Base-by-base conservation (phyloP, 2,888 invertebrate genomes). In the Ophion obscuratus region DNA sequence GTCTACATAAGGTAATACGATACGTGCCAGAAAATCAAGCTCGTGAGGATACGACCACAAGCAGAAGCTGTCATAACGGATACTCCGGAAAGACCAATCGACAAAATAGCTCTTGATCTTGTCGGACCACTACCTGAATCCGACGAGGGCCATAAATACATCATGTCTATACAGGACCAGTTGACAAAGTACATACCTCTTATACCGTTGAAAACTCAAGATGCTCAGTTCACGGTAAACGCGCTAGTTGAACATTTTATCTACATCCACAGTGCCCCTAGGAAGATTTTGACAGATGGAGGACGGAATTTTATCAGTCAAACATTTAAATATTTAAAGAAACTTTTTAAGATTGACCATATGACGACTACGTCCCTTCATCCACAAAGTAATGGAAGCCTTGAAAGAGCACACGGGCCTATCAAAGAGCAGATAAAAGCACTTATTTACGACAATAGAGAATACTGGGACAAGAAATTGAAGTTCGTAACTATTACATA, bases 371-470 rank as follows among this genome's bases (percentile, higher is more conserved):
- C 74, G 9, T 61, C 24, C 14, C 62, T 74, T 11, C 74, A 62
- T 14, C 74, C 62, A 9, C 74, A 75, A 24, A 75, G 62, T 40
- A 75, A 75, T 7, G 64, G 64, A n/a, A 75, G 47, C 47, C 64
- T 75, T 5, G 62, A 75, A 4, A 64, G 75, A 62, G 44, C 64
- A 2, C 64, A 74, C 40, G 44, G 74, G 2, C 74, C 74, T 14
- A 47, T 44, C 17, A 75, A 75, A 4, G 75, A 75, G 44, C 64
- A 75, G 7, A 75, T 75, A 3, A 75, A 75, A 40, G 24, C 75
- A 11, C 64, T 75, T 7, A 75, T 75, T 7, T 62, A 44, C 17
- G 75, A 75, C n/a, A 20, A 75, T 6, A 61, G 62, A 20, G 75
- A 75, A 17, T 24, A 75, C 7, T 64, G 40, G 40, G 40, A 67